phyloP scores from a whole-genome alignment of 2,113 vertebrate species.

The Pitta sordida region DNA sequence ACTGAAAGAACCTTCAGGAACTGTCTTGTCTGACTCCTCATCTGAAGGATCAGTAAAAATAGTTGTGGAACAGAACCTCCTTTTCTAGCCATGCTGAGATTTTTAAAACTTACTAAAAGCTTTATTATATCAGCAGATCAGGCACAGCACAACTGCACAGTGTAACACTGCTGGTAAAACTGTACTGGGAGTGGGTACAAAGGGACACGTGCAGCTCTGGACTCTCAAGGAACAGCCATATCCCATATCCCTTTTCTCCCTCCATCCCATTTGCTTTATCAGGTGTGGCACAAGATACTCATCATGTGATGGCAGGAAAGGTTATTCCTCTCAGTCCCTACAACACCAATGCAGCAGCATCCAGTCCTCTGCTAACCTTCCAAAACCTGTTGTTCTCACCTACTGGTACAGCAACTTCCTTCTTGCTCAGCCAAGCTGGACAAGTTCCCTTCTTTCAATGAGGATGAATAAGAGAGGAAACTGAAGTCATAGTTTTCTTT shows the following conservation, averaged over 20 bases:
- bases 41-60: background rate
- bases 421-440: background rate
- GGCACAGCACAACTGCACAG: background rate
- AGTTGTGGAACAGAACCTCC: background rate
- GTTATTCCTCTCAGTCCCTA: background rate
- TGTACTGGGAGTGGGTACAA: accelerated
- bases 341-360: background rate
- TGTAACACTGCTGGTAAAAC: background rate
- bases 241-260: background rate
- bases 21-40: background rate
- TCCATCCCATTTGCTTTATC: accelerated
- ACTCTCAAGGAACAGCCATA: background rate
- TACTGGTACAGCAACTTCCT: background rate
- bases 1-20: background rate
- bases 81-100: background rate
- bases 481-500: background rate
- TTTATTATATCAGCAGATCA: background rate
- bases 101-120: background rate
- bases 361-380: background rate
- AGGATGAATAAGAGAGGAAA: background rate
- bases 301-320: background rate
- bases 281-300: background rate
- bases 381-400: background rate
- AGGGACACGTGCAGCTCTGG: background rate
- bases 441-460: background rate